Evolutionary conservation across 2,113 vertebrate species (phyloP).

Genomic region (Pseudolaguvia tuberculata): DNA sequence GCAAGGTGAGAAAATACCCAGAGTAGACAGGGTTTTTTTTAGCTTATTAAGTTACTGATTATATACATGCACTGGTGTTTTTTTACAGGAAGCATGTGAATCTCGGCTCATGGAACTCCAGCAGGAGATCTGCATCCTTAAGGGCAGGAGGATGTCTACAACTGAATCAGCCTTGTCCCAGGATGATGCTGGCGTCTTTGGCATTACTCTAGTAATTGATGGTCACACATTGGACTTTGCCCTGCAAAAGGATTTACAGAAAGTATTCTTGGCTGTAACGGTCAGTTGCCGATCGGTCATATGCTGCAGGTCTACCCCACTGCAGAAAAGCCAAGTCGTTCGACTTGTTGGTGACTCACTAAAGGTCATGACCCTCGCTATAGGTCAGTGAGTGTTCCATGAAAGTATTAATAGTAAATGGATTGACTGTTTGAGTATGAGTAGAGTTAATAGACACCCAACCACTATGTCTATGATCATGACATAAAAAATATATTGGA

Average conservation of each 20-base stretch:
- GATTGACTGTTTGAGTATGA: background rate
- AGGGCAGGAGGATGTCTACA: background rate
- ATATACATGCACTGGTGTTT: background rate
- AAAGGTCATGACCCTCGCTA: constrained; percentile 74
- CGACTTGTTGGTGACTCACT: constrained; percentile 69
- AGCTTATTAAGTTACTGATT: background rate
- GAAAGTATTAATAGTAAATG: background rate
- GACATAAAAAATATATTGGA: background rate
- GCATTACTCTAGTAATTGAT: constrained; percentile 72
- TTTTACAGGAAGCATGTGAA: constrained; percentile 76
- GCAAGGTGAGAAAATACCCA: constrained; percentile 66
- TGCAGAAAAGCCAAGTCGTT: constrained; percentile 83
- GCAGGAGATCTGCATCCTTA: constrained; percentile 58
- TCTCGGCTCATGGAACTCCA: constrained; percentile 67
- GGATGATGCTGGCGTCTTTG: constrained; percentile 20
- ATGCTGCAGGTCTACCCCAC: constrained; percentile 79
- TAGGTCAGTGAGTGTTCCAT: constrained; percentile 65
- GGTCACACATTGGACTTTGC: constrained; percentile 75
- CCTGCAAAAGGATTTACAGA: constrained; percentile 69
- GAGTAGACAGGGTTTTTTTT: background rate
- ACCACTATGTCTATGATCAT: background rate
- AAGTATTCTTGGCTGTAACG: constrained; percentile 70
- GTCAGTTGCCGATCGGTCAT: constrained; percentile 71
- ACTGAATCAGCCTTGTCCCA: background rate
- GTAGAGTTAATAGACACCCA: background rate